Evolutionary conservation across 2,113 vertebrate genomes (phyloP), one percentile per base, ranked within the genome.

Genomic region (Opisthocomus hoazin): DNA sequence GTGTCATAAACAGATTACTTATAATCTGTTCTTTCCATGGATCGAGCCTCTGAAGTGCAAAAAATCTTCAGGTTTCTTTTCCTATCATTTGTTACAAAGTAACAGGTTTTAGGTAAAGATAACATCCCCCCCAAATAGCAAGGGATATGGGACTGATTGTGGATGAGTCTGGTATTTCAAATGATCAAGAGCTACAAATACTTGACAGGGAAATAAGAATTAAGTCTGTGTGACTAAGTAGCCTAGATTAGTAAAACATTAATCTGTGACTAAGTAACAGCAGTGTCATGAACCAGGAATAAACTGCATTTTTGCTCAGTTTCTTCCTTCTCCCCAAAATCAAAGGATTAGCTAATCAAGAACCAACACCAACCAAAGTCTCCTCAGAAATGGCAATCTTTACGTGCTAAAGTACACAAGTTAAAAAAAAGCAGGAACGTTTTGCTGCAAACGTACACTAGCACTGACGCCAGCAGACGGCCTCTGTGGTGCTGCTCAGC

Each of bases 381-480:
- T 45, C 23, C 15, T 65, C 23, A 7, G 16, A 76, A 86, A 37
- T 4, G n/a, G 7, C 24, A 71, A 37, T 23, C 22, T 73, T 68
- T 41, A 43, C 6, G 26, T 14, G 19, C n/a, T 41, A 4, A 61
- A 84, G 11, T 12, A 63, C 11, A 18, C 9, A 27, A 36, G 24
- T 57, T 50, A 1, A 75, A 41, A 75, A 48, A 63, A 27, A 24
- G 8, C n/a, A 82, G 11, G 12, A 41, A 41, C 0, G 0, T 20
- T 74, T 48, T 77, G 50, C 37, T 54, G 29, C 24, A 87, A n/a
- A 46, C 1, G 4, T 24, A 23, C 16, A 41, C 0, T 0, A 50
- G 22, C 30, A 54, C 11, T 3, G 39, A 16, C 0, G 1, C 39
- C 30, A 69, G 3, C 6, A 8, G 29, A 32, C 12, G 71, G 45